Conservation (phyloP, 2,113 vertebrate genomes). For the Prinia subflava region DNA sequence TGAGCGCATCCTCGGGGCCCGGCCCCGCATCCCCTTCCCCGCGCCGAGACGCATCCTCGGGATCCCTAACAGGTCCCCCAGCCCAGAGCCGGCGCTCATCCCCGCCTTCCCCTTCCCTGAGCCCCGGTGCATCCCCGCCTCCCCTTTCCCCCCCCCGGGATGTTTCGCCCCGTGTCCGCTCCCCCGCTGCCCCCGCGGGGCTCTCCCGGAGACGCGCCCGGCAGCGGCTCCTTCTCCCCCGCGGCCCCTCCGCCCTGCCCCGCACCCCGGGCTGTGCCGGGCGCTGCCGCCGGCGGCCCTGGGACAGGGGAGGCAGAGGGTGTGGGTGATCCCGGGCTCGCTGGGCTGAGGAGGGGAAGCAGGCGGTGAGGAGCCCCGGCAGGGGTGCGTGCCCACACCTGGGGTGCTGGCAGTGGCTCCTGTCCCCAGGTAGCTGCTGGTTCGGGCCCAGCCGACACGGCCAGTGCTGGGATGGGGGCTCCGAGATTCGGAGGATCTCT, state of each 20-base stretch:
- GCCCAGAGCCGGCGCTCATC: neutral
- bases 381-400: neutral
- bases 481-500: rapidly evolving
- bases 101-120: too few species aligned
- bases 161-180: neutral
- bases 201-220: neutral
- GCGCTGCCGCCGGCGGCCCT: neutral
- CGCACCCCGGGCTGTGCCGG: neutral
- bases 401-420: neutral
- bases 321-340: neutral
- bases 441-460: rapidly evolving
- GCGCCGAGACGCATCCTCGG: neutral
- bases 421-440: neutral
- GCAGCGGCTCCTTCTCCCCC: neutral
- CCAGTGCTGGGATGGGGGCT: neutral
- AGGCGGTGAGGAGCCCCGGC: neutral
- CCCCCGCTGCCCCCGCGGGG: neutral
- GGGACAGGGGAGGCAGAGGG: neutral
- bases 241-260: neutral
- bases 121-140: neutral
- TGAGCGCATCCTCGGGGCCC: constrained; percentile 65
- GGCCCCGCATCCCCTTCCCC: neutral
- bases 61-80: neutral
- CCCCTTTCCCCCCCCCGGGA: too few species aligned
- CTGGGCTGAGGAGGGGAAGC: neutral